phyloP scores from a whole-genome alignment of 2,797 vertebrate genomes.

The Mormyrops attenuatus region DNA sequence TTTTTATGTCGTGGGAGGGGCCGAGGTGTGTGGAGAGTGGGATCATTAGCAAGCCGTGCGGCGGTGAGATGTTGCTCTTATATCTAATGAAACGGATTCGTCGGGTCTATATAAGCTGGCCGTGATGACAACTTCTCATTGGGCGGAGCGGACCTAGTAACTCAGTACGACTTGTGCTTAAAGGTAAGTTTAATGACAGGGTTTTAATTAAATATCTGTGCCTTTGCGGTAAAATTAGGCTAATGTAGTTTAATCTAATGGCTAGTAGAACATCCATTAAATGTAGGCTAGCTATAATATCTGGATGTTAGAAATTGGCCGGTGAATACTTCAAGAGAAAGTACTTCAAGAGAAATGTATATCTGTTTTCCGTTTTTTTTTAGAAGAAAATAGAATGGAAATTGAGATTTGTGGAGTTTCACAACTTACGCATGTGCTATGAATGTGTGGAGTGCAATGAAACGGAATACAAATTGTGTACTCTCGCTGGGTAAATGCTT shows the following conservation, averaged over 20 bases:
- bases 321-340: not conserved
- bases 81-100: constrained; percentile 42
- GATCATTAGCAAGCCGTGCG: not conserved
- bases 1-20: constrained; percentile 38
- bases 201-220: not conserved
- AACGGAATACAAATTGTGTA: not conserved
- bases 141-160: constrained; percentile 20
- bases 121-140: constrained; percentile 44
- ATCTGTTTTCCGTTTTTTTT: not conserved
- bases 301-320: not conserved
- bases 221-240: not conserved
- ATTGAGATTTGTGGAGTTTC: not conserved
- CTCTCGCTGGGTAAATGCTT: not conserved
- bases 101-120: constrained; percentile 55
- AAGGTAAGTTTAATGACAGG: not conserved
- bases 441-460: not conserved
- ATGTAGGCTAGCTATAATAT: not conserved
- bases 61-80: constrained; percentile 49
- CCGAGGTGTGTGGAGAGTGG: constrained; percentile 20
- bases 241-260: not conserved
- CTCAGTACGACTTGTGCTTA: not conserved
- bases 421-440: not conserved
- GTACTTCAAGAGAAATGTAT: not conserved
- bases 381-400: not conserved
- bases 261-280: not conserved